These are phyloP conservation scores for Rhamphomyia laevipes DNA, from an alignment of 2,888 invertebrate species.

Conservation along the genomic window DNA sequence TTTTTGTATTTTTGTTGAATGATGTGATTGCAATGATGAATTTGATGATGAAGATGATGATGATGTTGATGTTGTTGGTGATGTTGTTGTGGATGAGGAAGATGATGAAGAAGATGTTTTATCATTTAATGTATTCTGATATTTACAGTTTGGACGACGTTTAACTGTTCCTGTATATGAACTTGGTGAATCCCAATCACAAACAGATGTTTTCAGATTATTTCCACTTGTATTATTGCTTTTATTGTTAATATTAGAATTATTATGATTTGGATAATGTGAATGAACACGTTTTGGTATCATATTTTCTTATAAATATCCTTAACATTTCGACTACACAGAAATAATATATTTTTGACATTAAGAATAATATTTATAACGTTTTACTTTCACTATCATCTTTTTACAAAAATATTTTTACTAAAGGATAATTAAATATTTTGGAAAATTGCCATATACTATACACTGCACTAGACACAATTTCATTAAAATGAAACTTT, in stretches of 20 bases:
- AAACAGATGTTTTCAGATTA: constrained; percentile 15
- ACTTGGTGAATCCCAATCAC: constrained; percentile 63
- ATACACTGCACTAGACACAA: no score
- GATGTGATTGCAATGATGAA: not conserved
- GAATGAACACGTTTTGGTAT: constrained; percentile 1
- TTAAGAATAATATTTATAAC: no score
- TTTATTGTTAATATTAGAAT: not conserved
- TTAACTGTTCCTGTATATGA: constrained; percentile 61
- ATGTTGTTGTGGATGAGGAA: constrained; percentile 4
- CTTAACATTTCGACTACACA: not conserved
- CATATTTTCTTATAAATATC: constrained; percentile 3
- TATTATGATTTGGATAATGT: not conserved
- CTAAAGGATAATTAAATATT: no score
- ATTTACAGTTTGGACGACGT: constrained; percentile 39
- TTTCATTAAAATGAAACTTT: no score
- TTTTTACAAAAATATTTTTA: no score
- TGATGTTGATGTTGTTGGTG: constrained; percentile 8
- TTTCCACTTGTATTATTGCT: not conserved
- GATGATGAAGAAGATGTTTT: not conserved
- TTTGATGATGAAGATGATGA: constrained; percentile 12
- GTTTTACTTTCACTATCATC: no score
- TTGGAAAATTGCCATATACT: no score
- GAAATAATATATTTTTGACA: no score
- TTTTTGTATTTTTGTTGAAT: not conserved
- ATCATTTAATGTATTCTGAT: not conserved